A percentile compares a stretch with the other conserved stretches of the same genome.
phyloP scores from a whole-genome alignment of 1,140 invertebrate species.

The Caenorhabditis remanei region DNA sequence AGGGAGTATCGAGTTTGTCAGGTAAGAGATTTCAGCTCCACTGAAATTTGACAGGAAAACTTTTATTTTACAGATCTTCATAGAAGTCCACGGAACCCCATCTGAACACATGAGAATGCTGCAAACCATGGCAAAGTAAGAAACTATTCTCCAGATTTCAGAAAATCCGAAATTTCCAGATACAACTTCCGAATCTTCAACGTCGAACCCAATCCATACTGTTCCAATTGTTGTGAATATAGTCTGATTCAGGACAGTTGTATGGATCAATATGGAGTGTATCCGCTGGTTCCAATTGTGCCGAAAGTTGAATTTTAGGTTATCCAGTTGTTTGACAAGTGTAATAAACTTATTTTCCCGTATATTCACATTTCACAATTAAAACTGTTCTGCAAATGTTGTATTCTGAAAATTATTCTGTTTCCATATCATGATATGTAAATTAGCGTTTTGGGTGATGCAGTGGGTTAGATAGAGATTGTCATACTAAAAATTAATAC shows the following conservation, averaged over 20 bases:
- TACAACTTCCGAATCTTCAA: slow-evolving; percentile 16
- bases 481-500: too few species aligned
- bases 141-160: neutral
- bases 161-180: neutral
- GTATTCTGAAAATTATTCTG: too few species aligned
- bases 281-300: neutral
- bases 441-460: too few species aligned
- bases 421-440: too few species aligned
- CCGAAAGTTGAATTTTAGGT: neutral
- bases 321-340: too few species aligned
- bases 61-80: neutral
- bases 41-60: neutral
- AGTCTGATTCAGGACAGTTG: neutral
- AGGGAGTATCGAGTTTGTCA: neutral
- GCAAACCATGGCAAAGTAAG: slow-evolving; percentile 13
- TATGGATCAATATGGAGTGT: neutral
- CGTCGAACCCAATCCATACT: neutral
- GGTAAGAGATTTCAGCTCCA: neutral
- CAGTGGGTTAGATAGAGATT: too few species aligned
- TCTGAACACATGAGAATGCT: neutral
- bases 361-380: too few species aligned
- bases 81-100: neutral
- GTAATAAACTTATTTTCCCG: too few species aligned
- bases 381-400: too few species aligned
- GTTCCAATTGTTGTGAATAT: neutral